Evolutionary conservation across 1,140 invertebrate genomes (phyloP).

Genomic region (Ceratina calcarata): DNA sequence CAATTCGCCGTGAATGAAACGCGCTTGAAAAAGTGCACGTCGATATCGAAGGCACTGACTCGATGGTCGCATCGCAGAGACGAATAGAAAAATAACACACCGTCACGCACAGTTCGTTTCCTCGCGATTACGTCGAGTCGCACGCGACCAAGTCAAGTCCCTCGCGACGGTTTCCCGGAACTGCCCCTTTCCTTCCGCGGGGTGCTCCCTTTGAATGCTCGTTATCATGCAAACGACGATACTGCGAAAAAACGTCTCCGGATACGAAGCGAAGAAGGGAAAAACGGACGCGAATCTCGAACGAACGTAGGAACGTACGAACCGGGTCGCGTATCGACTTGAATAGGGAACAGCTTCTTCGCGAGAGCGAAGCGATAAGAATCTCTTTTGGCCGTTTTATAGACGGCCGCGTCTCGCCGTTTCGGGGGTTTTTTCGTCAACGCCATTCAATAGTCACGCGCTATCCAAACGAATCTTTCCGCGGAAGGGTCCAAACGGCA

Average conservation of each 20-base stretch:
- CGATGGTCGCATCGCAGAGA: background rate
- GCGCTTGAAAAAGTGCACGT: conserved; percentile 18
- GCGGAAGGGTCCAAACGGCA: conserved; percentile 39
- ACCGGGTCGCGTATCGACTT: background rate
- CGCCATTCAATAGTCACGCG: conserved; percentile 36
- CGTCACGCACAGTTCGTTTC: conserved; percentile 28
- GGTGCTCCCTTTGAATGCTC: conserved; percentile 12
- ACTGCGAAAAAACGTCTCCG: background rate
- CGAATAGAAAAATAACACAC: conserved; percentile 25
- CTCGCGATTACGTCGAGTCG: conserved; percentile 17
- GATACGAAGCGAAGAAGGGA: background rate
- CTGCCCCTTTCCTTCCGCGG: background rate
- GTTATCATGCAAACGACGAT: conserved; percentile 46
- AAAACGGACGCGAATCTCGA: background rate
- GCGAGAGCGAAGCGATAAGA: conserved; percentile 26
- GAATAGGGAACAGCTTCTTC: conserved; percentile 36
- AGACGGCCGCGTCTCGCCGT: conserved; percentile 4
- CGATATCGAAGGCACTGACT: conserved; percentile 11
- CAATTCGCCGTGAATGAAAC: background rate
- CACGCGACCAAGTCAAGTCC: conserved; percentile 12
- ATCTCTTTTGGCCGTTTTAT: conserved; percentile 39
- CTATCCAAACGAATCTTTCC: conserved; percentile 62
- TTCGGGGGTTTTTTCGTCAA: conserved; percentile 26
- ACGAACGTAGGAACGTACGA: background rate
- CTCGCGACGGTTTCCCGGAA: conserved; percentile 24